These are phyloP conservation scores for Gonioctena quinquepunctata DNA, from an alignment of 1,140 invertebrate genomes.

Conservation along the genomic window DNA sequence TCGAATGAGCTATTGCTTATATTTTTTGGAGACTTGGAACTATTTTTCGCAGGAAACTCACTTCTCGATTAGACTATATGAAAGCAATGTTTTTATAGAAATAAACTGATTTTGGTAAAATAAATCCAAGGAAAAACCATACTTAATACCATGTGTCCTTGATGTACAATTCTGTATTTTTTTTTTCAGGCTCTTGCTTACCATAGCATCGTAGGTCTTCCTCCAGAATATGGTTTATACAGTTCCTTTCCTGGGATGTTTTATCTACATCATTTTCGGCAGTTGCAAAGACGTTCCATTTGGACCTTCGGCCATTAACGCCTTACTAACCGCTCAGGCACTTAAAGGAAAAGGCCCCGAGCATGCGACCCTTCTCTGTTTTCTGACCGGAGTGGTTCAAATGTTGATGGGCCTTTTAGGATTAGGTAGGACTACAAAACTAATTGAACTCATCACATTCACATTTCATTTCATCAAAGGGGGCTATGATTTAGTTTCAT, in stretches of 20 bases:
- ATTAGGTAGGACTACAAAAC: constrained; percentile 78
- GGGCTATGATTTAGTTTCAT: too few species aligned
- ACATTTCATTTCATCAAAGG: too few species aligned
- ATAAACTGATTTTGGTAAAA: not conserved
- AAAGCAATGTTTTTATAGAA: too few species aligned
- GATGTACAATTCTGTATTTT: not conserved
- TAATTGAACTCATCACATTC: too few species aligned
- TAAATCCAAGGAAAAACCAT: not conserved
- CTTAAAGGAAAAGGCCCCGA: constrained; percentile 67
- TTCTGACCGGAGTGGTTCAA: constrained; percentile 80
- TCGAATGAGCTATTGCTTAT: too few species aligned
- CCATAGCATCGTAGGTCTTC: constrained; percentile 79
- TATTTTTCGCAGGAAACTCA: too few species aligned
- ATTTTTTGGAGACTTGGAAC: too few species aligned
- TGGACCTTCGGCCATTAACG: constrained; percentile 84
- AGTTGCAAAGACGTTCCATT: constrained; percentile 89
- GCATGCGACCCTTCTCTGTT: constrained; percentile 80
- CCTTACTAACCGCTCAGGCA: constrained; percentile 78
- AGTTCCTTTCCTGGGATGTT: constrained; percentile 86
- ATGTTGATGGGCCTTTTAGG: constrained; percentile 86
- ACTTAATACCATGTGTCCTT: not conserved
- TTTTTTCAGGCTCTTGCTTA: constrained; percentile 78
- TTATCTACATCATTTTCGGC: constrained; percentile 89
- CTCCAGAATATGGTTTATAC: constrained; percentile 85
- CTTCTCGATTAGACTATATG: too few species aligned